phyloP scores from a whole-genome alignment of 2,797 vertebrate species.

The Eulemur mongoz region DNA sequence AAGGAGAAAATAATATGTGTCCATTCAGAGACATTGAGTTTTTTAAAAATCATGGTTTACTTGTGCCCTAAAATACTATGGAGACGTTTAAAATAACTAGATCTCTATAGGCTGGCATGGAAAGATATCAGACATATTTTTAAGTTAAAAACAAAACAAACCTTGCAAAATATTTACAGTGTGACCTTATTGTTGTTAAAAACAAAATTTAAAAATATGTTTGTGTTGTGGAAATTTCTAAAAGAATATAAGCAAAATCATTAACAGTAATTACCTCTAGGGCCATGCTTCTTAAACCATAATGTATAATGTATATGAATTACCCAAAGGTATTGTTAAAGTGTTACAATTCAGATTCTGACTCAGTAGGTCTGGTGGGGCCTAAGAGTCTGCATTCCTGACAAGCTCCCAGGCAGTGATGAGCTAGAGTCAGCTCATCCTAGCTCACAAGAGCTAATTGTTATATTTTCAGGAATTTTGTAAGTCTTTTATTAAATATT shows the following conservation, averaged over 20 bases:
- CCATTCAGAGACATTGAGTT: background rate
- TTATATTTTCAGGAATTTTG: background rate
- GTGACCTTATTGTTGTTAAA: background rate
- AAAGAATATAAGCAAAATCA: background rate
- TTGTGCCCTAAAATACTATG: background rate
- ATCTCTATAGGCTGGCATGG: background rate
- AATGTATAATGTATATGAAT: background rate
- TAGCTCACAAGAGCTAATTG: background rate
- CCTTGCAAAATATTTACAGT: background rate
- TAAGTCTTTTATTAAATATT: background rate
- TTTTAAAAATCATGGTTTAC: background rate
- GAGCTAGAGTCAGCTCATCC: background rate
- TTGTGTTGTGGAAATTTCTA: background rate
- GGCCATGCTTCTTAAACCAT: background rate
- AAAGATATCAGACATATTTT: conserved; percentile 10
- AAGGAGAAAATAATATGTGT: background rate
- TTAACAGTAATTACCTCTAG: background rate
- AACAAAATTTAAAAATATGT: background rate
- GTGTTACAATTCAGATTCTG: background rate
- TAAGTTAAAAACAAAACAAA: background rate
- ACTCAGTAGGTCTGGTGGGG: background rate
- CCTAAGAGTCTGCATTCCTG: background rate
- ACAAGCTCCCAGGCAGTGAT: background rate
- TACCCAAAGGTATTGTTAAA: background rate
- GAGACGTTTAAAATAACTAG: background rate